These are phyloP conservation scores for Villa cingulata DNA, from an alignment of 2,888 invertebrate species.

Conservation along the genomic window DNA sequence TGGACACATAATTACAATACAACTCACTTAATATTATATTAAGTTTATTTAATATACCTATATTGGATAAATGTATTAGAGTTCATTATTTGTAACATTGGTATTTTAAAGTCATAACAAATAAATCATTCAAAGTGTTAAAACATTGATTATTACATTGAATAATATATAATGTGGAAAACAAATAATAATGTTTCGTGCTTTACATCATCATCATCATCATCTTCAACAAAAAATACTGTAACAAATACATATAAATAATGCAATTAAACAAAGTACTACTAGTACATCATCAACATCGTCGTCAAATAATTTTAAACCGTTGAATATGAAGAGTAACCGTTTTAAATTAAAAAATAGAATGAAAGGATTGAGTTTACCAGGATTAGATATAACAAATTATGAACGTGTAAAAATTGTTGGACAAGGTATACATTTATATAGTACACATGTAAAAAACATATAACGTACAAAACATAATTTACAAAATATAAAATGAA, in stretches of 20 bases:
- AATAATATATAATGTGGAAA: conserved; percentile 22
- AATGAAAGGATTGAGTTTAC: conserved; percentile 13
- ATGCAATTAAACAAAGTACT: background rate
- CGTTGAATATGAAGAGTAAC: background rate
- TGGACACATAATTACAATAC: too few relatives aligned
- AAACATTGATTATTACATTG: background rate
- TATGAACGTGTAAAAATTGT: conserved; percentile 32
- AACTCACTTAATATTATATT: too few relatives aligned
- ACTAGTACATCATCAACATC: background rate
- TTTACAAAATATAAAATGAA: too few relatives aligned
- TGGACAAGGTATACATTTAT: conserved; percentile 24
- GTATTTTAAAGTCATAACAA: background rate
- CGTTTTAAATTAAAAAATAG: conserved; percentile 3
- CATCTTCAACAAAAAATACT: background rate
- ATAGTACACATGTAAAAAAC: background rate
- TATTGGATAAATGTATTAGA: too few relatives aligned
- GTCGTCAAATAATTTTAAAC: background rate
- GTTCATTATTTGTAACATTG: too few relatives aligned
- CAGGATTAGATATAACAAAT: conserved; percentile 27
- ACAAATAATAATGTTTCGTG: conserved; percentile 31
- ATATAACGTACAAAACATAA: background rate
- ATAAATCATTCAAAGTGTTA: background rate
- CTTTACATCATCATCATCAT: conserved; percentile 24
- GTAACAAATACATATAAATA: too few relatives aligned
- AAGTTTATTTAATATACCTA: too few relatives aligned